These are phyloP conservation scores for Sarcophaga rosellei DNA, from an alignment of 2,888 invertebrate species.

Conservation along the genomic window DNA sequence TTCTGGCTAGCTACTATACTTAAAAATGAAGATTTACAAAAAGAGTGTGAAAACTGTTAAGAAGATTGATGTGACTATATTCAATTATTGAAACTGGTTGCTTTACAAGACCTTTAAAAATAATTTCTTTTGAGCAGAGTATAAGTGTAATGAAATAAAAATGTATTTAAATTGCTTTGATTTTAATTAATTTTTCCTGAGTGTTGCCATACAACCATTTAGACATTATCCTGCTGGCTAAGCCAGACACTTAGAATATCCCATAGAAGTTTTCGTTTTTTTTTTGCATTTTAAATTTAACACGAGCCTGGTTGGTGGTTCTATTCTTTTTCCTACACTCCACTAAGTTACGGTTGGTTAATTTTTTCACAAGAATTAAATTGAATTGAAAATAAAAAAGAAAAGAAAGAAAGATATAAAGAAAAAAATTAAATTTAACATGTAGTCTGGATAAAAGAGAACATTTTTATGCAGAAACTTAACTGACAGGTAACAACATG, in stretches of 20 bases:
- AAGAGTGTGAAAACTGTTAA: no score
- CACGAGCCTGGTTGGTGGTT: conserved; percentile 44
- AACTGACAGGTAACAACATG: conserved; percentile 69
- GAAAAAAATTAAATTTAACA: conserved; percentile 39
- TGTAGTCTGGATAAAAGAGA: conserved; percentile 49
- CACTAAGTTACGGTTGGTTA: conserved; percentile 53
- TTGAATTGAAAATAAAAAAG: not conserved
- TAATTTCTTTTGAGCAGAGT: no score
- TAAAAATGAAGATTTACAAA: no score
- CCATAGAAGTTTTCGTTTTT: not conserved
- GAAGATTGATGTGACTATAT: no score
- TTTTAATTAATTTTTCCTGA: not conserved
- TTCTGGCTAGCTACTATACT: no score
- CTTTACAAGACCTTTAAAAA: no score
- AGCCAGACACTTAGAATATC: not conserved
- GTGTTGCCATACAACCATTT: not conserved
- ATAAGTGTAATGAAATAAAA: no score
- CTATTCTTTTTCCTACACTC: not conserved
- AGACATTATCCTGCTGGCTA: not conserved
- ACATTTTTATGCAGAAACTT: conserved; percentile 63
- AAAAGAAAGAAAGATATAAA: not conserved
- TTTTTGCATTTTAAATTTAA: conserved; percentile 29
- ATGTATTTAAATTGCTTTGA: not conserved
- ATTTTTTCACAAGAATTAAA: conserved; percentile 60
- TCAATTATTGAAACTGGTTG: no score